Evolutionary conservation across 2,888 invertebrate genomes (phyloP), one percentile per base, ranked within the genome.

Genomic region (Phytoseiulus persimilis): DNA sequence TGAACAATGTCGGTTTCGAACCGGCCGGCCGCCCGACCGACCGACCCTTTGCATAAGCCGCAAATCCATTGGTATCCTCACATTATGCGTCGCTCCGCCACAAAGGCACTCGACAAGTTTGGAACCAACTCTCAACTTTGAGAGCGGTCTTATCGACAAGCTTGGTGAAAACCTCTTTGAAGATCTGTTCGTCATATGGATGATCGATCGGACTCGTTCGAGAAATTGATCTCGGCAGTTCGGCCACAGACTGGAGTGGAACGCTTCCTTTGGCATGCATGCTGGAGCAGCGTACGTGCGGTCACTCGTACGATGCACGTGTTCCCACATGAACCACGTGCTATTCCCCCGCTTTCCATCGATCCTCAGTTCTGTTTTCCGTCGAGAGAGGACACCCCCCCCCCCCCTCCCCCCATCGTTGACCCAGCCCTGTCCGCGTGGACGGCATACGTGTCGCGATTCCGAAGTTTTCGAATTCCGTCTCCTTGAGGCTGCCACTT

Each of bases 71-170:
- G 65, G 28, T 28, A 65, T 65, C 65, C 65, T 23, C 65, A 65
- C 65, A 65, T 65, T 65, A 65, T 65, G 65, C 28, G 65, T 65
- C 65, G 65, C 65, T 28, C 65, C 23, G 65, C 65, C 65, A 65
- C 65, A 65, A 65, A 65, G 65, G 65, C 65, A 65, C 65, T 65
- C 65, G 65, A 65, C 65, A 65, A 65, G 65, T 65, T 65, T 65
- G 65, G 11, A 65, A 65, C 65, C 18, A 65, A 65, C 65, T 65
- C 65, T 65, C 18, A 65, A 65, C 65, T 65, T 65, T 6, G 18
- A 65, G 14, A 65, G 65, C 18, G 65, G 28, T 14, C 14, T 65
- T 28, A 65, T 65, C 65, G 14, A 28, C 28, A 28, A 28, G 65
- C 14, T 65, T 28, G 65, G 18, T 18, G 65, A 2, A 28, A 65